These are phyloP conservation scores for Gymnogyps californianus DNA, from an alignment of 2,113 vertebrate genomes.

Conservation along the genomic window DNA sequence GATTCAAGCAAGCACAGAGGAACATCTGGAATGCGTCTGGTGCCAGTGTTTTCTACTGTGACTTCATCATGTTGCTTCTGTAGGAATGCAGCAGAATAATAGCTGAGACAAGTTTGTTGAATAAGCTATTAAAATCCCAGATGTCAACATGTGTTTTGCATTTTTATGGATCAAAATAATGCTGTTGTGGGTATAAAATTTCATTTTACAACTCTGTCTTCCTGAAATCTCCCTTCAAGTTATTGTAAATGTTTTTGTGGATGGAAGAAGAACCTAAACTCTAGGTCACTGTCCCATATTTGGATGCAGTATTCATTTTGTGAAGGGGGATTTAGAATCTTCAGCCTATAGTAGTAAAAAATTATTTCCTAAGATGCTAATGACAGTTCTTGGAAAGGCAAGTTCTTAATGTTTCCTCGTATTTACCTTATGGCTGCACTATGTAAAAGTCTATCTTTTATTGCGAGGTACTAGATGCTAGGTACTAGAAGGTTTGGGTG, in stretches of 20 bases:
- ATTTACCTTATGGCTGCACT: background rate
- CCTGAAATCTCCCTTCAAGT: background rate
- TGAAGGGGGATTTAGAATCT: background rate
- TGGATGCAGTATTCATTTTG: background rate
- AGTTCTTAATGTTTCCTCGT: background rate
- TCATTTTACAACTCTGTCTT: background rate
- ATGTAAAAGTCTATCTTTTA: background rate
- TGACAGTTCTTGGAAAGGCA: background rate
- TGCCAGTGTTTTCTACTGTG: slow-evolving; percentile 3
- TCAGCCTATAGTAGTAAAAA: background rate
- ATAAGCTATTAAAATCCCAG: slow-evolving; percentile 33
- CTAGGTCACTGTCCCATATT: background rate
- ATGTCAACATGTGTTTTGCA: slow-evolving; percentile 37
- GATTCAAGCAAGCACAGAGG: background rate
- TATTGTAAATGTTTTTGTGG: background rate
- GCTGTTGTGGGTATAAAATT: slow-evolving; percentile 10
- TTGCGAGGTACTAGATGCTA: background rate
- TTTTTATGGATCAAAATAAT: slow-evolving; percentile 36
- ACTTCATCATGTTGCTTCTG: slow-evolving; percentile 51
- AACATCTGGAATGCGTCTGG: slow-evolving; percentile 22
- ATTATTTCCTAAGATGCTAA: background rate
- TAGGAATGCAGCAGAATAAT: slow-evolving; percentile 46
- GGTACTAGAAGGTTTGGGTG: background rate
- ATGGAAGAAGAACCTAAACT: background rate
- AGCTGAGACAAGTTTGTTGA: slow-evolving; percentile 31